phyloP scores from a whole-genome alignment of 1,140 invertebrate species.

The Atopsyche davidsoni region DNA sequence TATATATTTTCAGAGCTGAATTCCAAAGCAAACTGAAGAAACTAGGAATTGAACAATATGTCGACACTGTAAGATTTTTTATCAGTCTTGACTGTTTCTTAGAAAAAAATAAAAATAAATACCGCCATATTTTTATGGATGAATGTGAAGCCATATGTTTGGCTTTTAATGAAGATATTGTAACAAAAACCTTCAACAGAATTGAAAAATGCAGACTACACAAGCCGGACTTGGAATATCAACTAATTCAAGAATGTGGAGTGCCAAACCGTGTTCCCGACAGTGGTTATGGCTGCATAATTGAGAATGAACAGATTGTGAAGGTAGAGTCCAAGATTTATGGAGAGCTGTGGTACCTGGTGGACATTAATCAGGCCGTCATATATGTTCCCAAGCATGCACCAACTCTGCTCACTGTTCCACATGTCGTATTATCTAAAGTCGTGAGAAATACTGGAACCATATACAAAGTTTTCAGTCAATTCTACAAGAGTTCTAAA shows the following conservation, averaged over 20 bases:
- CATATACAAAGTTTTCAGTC: constrained; percentile 34
- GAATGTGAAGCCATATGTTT: constrained; percentile 36
- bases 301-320: constrained; percentile 16
- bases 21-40: constrained; percentile 31
- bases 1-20: constrained; percentile 20
- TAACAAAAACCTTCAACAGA: constrained; percentile 29
- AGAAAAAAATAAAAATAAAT: constrained; percentile 30
- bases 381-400: constrained; percentile 35
- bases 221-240: too few relatives aligned
- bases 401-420: constrained; percentile 32
- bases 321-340: constrained; percentile 7
- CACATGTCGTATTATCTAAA: constrained; percentile 31
- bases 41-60: constrained; percentile 32
- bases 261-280: too few relatives aligned
- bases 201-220: constrained; percentile 13
- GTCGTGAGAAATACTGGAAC: constrained; percentile 34
- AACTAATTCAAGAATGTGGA: too few relatives aligned
- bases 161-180: constrained; percentile 32
- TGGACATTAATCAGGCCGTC: constrained; percentile 37
- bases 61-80: constrained; percentile 34
- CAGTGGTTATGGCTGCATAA: constrained; percentile 10
- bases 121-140: constrained; percentile 38
- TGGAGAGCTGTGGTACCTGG: constrained; percentile 36
- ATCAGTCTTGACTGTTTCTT: constrained; percentile 32
- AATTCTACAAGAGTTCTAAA: constrained; percentile 31